Conservation (phyloP, 2,888 invertebrate genomes). For the Ditula angustiorana region DNA sequence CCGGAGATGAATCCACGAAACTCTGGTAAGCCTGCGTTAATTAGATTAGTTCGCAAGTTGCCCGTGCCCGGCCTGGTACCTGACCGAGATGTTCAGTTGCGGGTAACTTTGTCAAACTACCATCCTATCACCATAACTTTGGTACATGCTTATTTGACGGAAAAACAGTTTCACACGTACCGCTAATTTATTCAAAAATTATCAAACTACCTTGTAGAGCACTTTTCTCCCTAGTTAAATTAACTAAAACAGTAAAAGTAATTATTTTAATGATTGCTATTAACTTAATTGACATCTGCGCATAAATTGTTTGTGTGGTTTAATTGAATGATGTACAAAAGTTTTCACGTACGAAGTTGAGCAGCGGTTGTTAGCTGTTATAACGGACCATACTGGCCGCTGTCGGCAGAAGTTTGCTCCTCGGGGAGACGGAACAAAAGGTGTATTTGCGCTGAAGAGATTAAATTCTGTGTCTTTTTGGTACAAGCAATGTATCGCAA, state of each 20-base stretch:
- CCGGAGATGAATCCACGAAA: constrained; percentile 49
- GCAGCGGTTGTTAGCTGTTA: constrained; percentile 33
- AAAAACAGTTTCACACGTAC: constrained; percentile 24
- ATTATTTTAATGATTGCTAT: constrained; percentile 17
- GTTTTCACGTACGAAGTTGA: constrained; percentile 29
- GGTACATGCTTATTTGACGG: constrained; percentile 11
- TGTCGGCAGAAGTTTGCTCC: constrained; percentile 21
- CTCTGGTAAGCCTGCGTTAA: constrained; percentile 59
- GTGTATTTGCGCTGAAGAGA: constrained; percentile 29
- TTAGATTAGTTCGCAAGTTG: constrained; percentile 71
- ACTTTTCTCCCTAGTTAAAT: neutral
- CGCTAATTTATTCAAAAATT: constrained; percentile 1
- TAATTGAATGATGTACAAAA: constrained; percentile 36
- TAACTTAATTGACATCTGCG: constrained; percentile 14
- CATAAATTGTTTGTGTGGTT: constrained; percentile 19
- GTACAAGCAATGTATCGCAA: constrained; percentile 31
- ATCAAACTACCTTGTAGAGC: neutral
- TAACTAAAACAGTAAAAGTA: neutral
- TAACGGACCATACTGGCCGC: constrained; percentile 21
- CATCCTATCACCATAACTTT: constrained; percentile 24
- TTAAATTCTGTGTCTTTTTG: constrained; percentile 34
- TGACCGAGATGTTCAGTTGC: constrained; percentile 59
- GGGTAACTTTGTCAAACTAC: constrained; percentile 56
- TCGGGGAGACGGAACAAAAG: constrained; percentile 28
- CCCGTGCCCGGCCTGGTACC: constrained; percentile 52